Evolutionary conservation across 2,113 vertebrate genomes (phyloP), one percentile per base, ranked within the genome.

Genomic region (Anarrhichthys ocellatus): DNA sequence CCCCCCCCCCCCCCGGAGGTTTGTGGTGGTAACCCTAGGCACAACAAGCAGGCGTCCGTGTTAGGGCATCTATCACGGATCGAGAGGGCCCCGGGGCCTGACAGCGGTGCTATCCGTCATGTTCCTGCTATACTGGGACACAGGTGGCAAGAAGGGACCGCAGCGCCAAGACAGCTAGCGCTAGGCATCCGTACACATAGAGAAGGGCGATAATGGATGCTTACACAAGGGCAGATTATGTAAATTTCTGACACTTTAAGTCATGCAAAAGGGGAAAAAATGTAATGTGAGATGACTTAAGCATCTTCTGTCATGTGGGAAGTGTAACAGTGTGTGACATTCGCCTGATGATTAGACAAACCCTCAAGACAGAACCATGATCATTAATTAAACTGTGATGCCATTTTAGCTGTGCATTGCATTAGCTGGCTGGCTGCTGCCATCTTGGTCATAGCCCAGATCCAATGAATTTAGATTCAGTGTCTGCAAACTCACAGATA

Each of bases 61-160:
- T 89, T 78, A 17, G 82, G 63, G 75, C 85, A 93, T 93, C 90
- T 83, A 84, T 91, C 89, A 91, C 9, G 20, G 68, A 63, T 20
- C 22, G 59, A 68, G 48, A 84, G 58, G 78, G 27, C 73, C 88
- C 69, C 2, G 52, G 78, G 85, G 87, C 70, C 56, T 44, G 74
- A 73, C 70, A 52, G 61, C 38, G 20, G 2, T 17, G 52, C 80
- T 63, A 88, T 91, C 78, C 29, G 18, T 91, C 90, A 89, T 90
- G 82, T 75, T 73, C 54, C 66, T 40, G 54, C 68, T 52, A n/a
- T 66, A 70, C 77, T 40, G 77, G 87, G 77, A 88, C 83, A 50
- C 83, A 89, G 85, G 88, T 88, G 80, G 80, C 61, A 83, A 9
- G 20, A 42, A 17, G 61, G 64, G 67, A 73, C 79, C 27, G 3